phyloP scores from a whole-genome alignment of 2,888 invertebrate genomes.

The Stenichneumon culpator region DNA sequence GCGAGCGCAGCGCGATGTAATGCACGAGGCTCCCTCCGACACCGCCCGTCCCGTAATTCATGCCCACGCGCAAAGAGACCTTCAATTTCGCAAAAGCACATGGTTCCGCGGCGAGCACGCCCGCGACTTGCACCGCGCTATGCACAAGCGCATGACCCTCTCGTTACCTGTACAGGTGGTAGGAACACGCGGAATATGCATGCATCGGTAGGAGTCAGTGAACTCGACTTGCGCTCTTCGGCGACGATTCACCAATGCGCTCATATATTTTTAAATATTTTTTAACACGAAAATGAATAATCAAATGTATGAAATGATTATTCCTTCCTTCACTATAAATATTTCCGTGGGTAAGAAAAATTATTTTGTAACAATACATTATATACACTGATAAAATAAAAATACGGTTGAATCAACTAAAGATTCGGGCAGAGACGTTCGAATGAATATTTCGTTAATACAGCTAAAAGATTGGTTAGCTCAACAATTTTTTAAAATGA shows the following conservation, averaged over 20 bases:
- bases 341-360: too few relatives aligned
- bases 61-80: slow-evolving; percentile 76
- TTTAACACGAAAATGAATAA: background rate
- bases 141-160: slow-evolving; percentile 78
- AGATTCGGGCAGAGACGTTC: too few relatives aligned
- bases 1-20: slow-evolving; percentile 6
- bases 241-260: background rate
- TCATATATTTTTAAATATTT: background rate
- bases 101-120: slow-evolving; percentile 72
- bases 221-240: slow-evolving; percentile 27
- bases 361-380: too few relatives aligned
- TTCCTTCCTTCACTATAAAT: too few relatives aligned
- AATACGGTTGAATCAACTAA: too few relatives aligned
- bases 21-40: slow-evolving; percentile 30
- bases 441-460: too few relatives aligned
- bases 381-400: too few relatives aligned
- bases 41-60: slow-evolving; percentile 73
- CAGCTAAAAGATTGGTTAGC: too few relatives aligned
- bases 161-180: slow-evolving; percentile 75
- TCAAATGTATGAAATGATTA: too few relatives aligned
- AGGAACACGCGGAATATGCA: slow-evolving; percentile 53
- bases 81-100: slow-evolving; percentile 78
- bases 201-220: slow-evolving; percentile 44
- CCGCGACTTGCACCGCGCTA: slow-evolving; percentile 69
- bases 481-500: too few relatives aligned